phyloP scores from a whole-genome alignment of 2,113 vertebrate species.

The Miniopterus natalensis region DNA sequence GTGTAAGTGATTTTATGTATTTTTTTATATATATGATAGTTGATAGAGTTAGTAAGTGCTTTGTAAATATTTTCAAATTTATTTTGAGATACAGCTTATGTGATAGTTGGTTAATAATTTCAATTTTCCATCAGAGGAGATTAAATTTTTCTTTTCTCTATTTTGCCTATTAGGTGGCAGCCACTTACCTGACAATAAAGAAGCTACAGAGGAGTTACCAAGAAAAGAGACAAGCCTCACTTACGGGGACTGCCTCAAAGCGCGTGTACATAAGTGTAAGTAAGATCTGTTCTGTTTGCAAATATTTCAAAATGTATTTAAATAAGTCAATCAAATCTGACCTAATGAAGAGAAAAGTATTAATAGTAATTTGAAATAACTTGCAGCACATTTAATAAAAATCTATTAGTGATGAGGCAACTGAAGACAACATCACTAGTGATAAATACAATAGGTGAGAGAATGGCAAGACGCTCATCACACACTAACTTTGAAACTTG shows the following conservation, averaged over 20 bases:
- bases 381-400: neutral
- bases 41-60: conserved; percentile 22
- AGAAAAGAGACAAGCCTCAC: neutral
- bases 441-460: neutral
- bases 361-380: neutral
- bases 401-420: neutral
- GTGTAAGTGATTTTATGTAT: neutral
- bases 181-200: neutral
- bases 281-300: conserved; percentile 53
- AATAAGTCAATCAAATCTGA: neutral
- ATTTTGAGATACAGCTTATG: neutral
- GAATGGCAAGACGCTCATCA: neutral
- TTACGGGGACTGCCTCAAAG: neutral
- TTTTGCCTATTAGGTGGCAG: neutral
- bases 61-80: conserved; percentile 58
- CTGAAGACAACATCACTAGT: neutral
- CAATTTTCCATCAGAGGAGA: neutral
- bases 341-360: neutral
- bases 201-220: neutral
- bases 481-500: neutral
- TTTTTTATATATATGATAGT: neutral
- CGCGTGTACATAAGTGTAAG: neutral
- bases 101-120: neutral
- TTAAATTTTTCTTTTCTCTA: neutral
- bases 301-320: conserved; percentile 54